Conservation (phyloP, 1,140 invertebrate genomes). For the Rhynchophorus ferrugineus region DNA sequence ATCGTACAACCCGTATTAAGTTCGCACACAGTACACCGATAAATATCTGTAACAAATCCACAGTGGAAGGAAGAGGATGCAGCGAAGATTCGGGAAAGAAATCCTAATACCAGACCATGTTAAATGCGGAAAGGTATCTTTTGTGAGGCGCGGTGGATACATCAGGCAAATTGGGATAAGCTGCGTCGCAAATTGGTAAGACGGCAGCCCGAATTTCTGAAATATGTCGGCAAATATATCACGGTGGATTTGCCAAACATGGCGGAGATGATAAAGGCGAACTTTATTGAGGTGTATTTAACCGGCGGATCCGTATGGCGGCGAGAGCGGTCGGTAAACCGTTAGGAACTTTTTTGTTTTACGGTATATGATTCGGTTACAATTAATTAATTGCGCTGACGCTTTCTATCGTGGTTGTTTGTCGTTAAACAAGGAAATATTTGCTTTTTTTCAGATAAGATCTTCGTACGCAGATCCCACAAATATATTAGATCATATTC, state of each 20-base stretch:
- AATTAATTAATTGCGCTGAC: too few species aligned
- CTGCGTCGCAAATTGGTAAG: conserved; percentile 3
- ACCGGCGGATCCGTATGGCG: background rate
- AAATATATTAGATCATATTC: too few species aligned
- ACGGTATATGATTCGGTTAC: too few species aligned
- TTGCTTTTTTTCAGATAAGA: too few species aligned
- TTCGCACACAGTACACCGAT: too few species aligned
- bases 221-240: conserved; percentile 8
- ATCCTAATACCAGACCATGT: conserved; percentile 5
- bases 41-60: background rate
- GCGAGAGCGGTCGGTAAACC: too few species aligned
- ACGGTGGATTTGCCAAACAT: conserved; percentile 7
- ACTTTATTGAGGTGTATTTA: conserved; percentile 4
- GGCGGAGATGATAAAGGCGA: conserved; percentile 4
- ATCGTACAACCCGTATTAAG: too few species aligned
- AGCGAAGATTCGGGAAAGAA: background rate
- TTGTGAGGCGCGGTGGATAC: background rate
- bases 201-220: conserved; percentile 1
- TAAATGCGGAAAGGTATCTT: conserved; percentile 4
- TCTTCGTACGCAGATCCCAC: too few species aligned
- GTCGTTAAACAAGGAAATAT: too few species aligned
- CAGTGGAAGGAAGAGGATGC: background rate
- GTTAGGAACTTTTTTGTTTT: too few species aligned
- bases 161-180: conserved; percentile 7
- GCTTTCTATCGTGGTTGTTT: too few species aligned